Conservation (phyloP, 2,797 vertebrate species). For the Pseudotriccus pelzelni region DNA sequence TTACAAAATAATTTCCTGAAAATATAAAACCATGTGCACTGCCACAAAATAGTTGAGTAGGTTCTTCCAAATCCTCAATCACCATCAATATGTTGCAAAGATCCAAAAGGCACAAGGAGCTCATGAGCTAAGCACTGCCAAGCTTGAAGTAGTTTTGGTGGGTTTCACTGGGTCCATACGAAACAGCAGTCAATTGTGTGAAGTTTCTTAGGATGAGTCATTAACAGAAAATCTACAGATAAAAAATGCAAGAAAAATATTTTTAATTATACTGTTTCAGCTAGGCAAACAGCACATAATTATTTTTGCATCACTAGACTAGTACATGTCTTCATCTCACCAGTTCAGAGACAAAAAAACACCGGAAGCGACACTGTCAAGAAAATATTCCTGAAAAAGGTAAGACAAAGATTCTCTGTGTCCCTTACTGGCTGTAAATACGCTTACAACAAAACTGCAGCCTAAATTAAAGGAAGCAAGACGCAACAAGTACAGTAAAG, state of each 20-base stretch:
- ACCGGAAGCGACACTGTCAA: not conserved
- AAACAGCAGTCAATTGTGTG: slow-evolving; percentile 67
- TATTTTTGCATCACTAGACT: not conserved
- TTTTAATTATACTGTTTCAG: not conserved
- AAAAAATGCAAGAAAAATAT: not conserved
- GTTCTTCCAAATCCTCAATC: slow-evolving; percentile 76
- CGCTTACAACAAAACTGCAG: not conserved
- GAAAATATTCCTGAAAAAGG: not conserved
- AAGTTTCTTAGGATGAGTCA: slow-evolving; percentile 78
- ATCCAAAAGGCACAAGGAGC: slow-evolving; percentile 83
- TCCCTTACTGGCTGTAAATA: not conserved
- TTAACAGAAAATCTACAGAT: slow-evolving; percentile 76
- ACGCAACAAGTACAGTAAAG: not conserved
- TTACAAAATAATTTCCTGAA: slow-evolving; percentile 83
- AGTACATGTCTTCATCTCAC: not conserved
- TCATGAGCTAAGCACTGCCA: slow-evolving; percentile 78
- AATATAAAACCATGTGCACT: slow-evolving; percentile 83
- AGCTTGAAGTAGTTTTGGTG: slow-evolving; percentile 79
- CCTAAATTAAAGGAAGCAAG: not conserved
- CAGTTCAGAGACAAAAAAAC: not conserved
- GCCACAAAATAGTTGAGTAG: slow-evolving; percentile 79
- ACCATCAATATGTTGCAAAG: slow-evolving; percentile 72
- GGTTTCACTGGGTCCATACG: slow-evolving; percentile 71
- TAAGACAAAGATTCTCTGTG: not conserved
- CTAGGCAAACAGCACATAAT: not conserved